These are phyloP conservation scores for Oxytorus armatus DNA, from an alignment of 2,888 invertebrate genomes.

Conservation along the genomic window DNA sequence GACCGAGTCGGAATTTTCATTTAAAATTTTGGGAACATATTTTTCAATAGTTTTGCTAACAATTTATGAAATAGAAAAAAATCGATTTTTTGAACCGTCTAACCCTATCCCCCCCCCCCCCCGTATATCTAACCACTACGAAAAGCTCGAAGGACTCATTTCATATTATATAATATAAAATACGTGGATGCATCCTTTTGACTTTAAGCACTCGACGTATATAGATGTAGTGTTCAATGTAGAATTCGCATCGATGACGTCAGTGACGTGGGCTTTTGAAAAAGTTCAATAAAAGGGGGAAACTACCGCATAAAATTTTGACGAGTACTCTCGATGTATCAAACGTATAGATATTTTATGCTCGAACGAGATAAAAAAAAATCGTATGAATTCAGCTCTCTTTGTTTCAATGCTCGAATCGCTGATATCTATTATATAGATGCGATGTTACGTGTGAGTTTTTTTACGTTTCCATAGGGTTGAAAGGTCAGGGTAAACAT, in stretches of 20 bases:
- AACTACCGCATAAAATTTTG: constrained; percentile 15
- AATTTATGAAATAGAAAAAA: no score
- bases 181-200: no score
- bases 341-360: neutral
- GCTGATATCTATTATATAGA: neutral
- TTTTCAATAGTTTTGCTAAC: no score
- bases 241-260: neutral
- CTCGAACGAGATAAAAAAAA: constrained; percentile 41
- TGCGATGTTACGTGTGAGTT: neutral
- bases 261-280: neutral
- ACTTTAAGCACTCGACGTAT: no score
- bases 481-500: constrained; percentile 70
- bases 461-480: neutral
- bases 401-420: constrained; percentile 37
- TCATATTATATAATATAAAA: no score
- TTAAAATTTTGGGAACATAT: no score
- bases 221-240: neutral
- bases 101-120: no score
- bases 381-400: constrained; percentile 15
- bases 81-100: no score
- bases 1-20: no score
- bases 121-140: no score
- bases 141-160: no score
- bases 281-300: constrained; percentile 3
- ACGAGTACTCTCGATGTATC: constrained; percentile 2